Conservation (phyloP, 2,797 vertebrate species). For the Macropus fuliginosus region DNA sequence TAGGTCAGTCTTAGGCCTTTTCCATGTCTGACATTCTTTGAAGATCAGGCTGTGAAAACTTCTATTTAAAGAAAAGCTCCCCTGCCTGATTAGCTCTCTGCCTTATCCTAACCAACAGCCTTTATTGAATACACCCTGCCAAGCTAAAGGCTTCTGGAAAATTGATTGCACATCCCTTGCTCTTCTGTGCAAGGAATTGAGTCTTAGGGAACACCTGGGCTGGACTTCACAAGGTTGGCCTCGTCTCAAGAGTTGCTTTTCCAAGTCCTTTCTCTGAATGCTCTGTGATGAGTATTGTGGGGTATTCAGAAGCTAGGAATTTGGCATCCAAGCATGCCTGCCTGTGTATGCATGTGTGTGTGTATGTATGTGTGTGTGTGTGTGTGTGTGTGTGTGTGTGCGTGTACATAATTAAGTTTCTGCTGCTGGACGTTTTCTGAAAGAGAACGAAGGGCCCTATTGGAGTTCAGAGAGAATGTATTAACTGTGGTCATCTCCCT, state of each 20-base stretch:
- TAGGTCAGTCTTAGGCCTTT: conserved; percentile 36
- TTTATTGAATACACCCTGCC: conserved; percentile 51
- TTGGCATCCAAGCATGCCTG: not conserved
- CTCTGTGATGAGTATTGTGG: not conserved
- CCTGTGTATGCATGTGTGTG: not conserved
- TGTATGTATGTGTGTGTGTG: not conserved
- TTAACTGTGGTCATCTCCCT: not conserved
- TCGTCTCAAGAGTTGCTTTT: not conserved
- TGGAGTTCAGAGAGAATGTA: not conserved
- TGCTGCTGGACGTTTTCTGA: not conserved
- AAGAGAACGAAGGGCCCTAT: not conserved
- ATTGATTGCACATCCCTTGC: not conserved
- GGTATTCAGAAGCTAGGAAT: not conserved
- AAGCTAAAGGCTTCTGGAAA: conserved; percentile 43
- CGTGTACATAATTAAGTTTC: not conserved
- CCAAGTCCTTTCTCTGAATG: not conserved
- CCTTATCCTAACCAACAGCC: conserved; percentile 39
- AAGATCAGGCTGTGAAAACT: conserved; percentile 43
- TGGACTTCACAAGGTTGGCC: not conserved
- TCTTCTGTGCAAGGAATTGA: not conserved
- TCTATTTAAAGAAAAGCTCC: conserved; percentile 42
- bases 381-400: not conserved
- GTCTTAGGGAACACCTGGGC: conserved; percentile 28
- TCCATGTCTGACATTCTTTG: not conserved
- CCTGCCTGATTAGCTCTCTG: conserved; percentile 40